Conservation (phyloP, 2,888 invertebrate genomes). For the Caenorhabditis imperialis region DNA sequence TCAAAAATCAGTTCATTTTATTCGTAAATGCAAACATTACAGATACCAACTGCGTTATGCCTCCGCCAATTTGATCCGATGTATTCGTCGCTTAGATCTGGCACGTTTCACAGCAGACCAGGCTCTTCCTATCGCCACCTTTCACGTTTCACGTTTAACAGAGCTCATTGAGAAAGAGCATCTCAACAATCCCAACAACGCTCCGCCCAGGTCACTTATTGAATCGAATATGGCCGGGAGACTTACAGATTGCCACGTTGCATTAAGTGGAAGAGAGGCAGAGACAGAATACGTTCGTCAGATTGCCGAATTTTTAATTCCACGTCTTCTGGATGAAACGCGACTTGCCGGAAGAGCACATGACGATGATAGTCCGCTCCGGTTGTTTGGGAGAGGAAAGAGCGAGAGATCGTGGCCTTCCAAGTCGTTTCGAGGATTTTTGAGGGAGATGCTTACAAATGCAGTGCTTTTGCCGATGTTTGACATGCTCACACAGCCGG, state of each 20-base stretch:
- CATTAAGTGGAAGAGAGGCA: conserved; percentile 65
- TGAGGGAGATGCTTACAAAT: conserved; percentile 74
- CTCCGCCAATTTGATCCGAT: conserved; percentile 57
- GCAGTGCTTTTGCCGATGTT: conserved; percentile 71
- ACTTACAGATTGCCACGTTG: conserved; percentile 67
- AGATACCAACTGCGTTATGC: conserved; percentile 74
- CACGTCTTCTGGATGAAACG: conserved; percentile 69
- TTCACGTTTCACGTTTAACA: conserved; percentile 61
- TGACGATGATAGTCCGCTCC: conserved; percentile 60
- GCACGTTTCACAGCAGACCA: conserved; percentile 59
- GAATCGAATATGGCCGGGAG: conserved; percentile 64
- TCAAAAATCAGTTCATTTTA: conserved; percentile 3
- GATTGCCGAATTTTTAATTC: conserved; percentile 73
- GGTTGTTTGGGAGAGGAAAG: conserved; percentile 39
- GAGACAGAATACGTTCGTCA: conserved; percentile 70
- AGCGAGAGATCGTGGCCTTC: conserved; percentile 70
- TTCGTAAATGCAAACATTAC: not conserved
- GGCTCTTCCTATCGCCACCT: conserved; percentile 64
- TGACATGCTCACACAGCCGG: conserved; percentile 75
- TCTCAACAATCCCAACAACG: not conserved
- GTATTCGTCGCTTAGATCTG: conserved; percentile 64
- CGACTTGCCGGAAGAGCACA: conserved; percentile 70
- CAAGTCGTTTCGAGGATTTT: conserved; percentile 69
- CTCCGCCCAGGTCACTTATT: conserved; percentile 27
- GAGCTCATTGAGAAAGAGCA: conserved; percentile 30